These are phyloP conservation scores for Clarias platycephalus DNA, from an alignment of 2,797 vertebrate species.

Conservation along the genomic window DNA sequence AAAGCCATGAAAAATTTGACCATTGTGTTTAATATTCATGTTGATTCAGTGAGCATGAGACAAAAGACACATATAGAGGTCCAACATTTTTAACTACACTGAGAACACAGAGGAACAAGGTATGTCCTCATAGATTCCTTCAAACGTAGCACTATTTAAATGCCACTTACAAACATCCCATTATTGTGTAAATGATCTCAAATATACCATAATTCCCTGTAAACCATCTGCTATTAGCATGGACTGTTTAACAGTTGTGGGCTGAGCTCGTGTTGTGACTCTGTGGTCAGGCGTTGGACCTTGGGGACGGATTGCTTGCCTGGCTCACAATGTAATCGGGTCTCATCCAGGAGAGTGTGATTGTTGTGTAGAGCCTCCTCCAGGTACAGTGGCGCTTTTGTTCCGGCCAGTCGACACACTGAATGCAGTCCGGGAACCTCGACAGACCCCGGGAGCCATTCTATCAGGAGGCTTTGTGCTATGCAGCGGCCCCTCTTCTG, in stretches of 20 bases:
- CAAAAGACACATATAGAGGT: neutral
- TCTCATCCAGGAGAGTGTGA: slow-evolving; percentile 81
- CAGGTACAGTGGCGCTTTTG: slow-evolving; percentile 91
- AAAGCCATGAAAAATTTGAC: neutral
- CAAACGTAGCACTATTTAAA: slow-evolving; percentile 10
- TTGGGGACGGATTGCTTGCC: slow-evolving; percentile 76
- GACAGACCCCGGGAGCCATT: slow-evolving; percentile 72
- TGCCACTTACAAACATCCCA: neutral
- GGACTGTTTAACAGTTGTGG: slow-evolving; percentile 53
- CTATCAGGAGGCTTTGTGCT: slow-evolving; percentile 74
- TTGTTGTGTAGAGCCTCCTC: slow-evolving; percentile 78
- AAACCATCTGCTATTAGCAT: slow-evolving; percentile 54
- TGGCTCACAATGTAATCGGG: slow-evolving; percentile 76
- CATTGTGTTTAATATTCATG: neutral
- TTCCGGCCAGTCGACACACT: slow-evolving; percentile 76
- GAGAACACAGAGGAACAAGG: neutral
- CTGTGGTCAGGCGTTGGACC: slow-evolving; percentile 69
- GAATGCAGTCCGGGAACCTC: slow-evolving; percentile 75
- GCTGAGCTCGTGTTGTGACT: slow-evolving; percentile 70
- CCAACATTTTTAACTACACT: neutral
- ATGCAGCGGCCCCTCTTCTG: slow-evolving; percentile 55
- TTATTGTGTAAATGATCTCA: slow-evolving; percentile 39
- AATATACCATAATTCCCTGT: slow-evolving; percentile 42
- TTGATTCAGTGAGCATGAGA: neutral
- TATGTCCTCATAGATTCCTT: slow-evolving; percentile 8